A percentile compares a stretch with the other conserved stretches of the same genome.
Evolutionary conservation across 2,797 vertebrate genomes (phyloP).

Genomic region (Diplodus sargus): DNA sequence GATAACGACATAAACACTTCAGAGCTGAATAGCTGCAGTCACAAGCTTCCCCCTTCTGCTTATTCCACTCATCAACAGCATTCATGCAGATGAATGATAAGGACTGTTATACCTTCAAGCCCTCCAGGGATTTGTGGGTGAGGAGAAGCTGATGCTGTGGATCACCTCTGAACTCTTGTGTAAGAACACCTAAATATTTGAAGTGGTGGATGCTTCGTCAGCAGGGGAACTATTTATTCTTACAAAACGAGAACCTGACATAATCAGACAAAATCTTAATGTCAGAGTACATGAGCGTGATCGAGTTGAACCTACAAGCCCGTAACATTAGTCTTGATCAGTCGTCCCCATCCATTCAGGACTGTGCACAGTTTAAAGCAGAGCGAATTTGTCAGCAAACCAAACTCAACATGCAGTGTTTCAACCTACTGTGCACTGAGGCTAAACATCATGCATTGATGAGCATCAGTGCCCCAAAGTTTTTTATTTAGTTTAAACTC

Average conservation of each 20-base stretch:
- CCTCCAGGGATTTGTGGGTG: neutral
- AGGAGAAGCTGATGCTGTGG: neutral
- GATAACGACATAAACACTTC: neutral
- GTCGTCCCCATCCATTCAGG: neutral
- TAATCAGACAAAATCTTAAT: neutral
- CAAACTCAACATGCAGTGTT: neutral
- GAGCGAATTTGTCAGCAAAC: too few relatives aligned
- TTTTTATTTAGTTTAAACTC: neutral
- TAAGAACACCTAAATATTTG: neutral
- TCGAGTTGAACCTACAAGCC: neutral
- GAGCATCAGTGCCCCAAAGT: neutral
- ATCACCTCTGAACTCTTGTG: neutral
- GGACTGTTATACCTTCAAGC: neutral
- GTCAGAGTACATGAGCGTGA: neutral
- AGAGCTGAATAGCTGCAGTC: neutral
- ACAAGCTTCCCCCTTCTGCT: neutral
- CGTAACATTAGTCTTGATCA: neutral
- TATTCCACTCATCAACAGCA: neutral
- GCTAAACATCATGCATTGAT: slow-evolving; percentile 1
- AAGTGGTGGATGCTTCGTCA: neutral
- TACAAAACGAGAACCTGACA: neutral
- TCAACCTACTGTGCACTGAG: neutral
- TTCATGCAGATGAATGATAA: neutral
- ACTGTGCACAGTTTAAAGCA: neutral
- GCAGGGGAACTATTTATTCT: neutral